Conservation (phyloP, 2,888 invertebrate species). For the Plebejus melissa region DNA sequence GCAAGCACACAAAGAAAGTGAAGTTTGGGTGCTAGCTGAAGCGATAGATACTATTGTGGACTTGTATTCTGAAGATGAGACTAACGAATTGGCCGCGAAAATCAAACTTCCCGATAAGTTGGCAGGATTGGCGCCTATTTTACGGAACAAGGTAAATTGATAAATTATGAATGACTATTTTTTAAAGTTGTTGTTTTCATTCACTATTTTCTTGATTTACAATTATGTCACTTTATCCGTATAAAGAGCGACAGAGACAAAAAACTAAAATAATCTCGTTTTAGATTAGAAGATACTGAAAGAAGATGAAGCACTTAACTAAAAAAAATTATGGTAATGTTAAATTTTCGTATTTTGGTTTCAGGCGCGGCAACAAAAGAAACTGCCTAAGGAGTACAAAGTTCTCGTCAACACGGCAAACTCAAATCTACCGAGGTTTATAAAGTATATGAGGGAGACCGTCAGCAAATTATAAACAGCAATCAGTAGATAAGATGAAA, state of each 20-base stretch:
- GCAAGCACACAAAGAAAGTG: constrained; percentile 78
- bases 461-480: constrained; percentile 50
- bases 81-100: constrained; percentile 81
- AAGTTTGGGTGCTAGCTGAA: constrained; percentile 86
- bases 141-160: constrained; percentile 82
- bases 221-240: too few relatives aligned
- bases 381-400: constrained; percentile 82
- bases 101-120: constrained; percentile 82
- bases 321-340: neutral
- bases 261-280: too few relatives aligned
- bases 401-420: constrained; percentile 84
- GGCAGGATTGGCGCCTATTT: constrained; percentile 74
- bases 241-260: too few relatives aligned
- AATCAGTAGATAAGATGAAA: neutral
- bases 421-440: constrained; percentile 84
- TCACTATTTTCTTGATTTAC: too few relatives aligned
- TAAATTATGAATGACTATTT: neutral
- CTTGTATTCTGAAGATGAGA: constrained; percentile 87
- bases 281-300: too few relatives aligned
- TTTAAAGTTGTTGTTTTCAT: too few relatives aligned
- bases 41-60: constrained; percentile 87
- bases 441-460: constrained; percentile 81
- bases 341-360: neutral
- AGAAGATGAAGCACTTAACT: too few relatives aligned
- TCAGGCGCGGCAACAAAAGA: constrained; percentile 82